Percentiles rank a stretch among this genome's conserved stretches.
Conservation (phyloP, 92 coral and sea anemone species). For the Epizoanthus fatuus region DNA sequence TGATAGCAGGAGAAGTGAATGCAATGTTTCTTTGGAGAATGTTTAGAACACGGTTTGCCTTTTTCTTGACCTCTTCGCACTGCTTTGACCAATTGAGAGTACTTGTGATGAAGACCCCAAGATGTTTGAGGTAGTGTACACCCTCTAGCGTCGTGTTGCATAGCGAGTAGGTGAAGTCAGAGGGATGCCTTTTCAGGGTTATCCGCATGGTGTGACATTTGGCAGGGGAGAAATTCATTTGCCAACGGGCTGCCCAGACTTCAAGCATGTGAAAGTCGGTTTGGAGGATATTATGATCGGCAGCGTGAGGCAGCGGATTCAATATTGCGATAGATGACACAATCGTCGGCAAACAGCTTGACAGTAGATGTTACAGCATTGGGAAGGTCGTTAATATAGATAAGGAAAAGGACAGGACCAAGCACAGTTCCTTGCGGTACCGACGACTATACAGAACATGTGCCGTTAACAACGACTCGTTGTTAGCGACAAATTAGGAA, state of each 20-base stretch:
- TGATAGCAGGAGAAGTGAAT: slow-evolving; percentile 4
- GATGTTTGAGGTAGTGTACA: slow-evolving; percentile 2
- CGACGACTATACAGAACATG: not conserved
- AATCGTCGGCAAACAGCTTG: slow-evolving; percentile 10
- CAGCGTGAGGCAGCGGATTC: too few species aligned
- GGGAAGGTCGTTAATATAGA: not conserved
- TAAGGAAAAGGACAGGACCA: not conserved
- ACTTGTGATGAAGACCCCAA: slow-evolving; percentile 16
- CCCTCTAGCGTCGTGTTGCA: slow-evolving; percentile 10
- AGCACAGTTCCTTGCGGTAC: not conserved
- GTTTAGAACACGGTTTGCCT: slow-evolving; percentile 13
- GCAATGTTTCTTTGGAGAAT: slow-evolving; percentile 25
- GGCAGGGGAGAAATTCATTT: too few species aligned
- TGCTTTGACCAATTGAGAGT: slow-evolving; percentile 8
- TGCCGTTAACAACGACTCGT: not conserved
- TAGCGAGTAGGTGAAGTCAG: not conserved
- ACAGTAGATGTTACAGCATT: not conserved
- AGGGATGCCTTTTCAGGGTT: slow-evolving; percentile 9
- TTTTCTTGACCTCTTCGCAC: slow-evolving; percentile 24
- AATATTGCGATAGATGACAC: too few species aligned
- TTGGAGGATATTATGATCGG: too few species aligned
- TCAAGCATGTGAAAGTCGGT: too few species aligned
- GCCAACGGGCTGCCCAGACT: too few species aligned
- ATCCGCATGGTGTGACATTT: not conserved
- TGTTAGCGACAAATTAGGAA: not conserved